A percentile compares a stretch with the other conserved stretches of the same genome.
phyloP scores from a whole-genome alignment of 2,797 vertebrate genomes.

The Anguilla anguilla region DNA sequence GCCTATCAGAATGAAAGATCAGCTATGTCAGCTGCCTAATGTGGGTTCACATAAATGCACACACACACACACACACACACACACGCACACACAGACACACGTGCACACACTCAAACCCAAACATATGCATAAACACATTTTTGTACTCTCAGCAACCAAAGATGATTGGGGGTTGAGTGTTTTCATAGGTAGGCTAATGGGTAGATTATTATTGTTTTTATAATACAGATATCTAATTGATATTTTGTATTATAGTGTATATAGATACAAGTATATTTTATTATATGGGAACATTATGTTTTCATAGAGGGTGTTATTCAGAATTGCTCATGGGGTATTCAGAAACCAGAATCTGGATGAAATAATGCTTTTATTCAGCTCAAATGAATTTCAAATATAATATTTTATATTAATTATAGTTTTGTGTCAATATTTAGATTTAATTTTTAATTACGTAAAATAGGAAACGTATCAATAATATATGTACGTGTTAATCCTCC shows the following conservation, averaged over 20 bases:
- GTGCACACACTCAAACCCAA: conserved; percentile 12
- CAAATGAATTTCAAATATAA: no score
- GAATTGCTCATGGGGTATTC: not conserved
- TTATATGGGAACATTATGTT: not conserved
- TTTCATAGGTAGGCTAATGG: not conserved
- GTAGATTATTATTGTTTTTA: not conserved
- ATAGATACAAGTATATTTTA: not conserved
- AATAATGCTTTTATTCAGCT: not conserved
- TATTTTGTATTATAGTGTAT: not conserved
- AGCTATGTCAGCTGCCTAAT: conserved; percentile 90
- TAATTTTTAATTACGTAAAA: not conserved
- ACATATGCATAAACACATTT: conserved; percentile 23
- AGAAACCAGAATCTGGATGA: not conserved
- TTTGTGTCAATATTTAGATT: not conserved
- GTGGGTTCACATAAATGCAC: conserved; percentile 51
- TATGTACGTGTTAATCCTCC: not conserved
- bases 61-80: conserved; percentile 32
- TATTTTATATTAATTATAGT: no score
- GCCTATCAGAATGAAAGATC: conserved; percentile 94
- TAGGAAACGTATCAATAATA: not conserved
- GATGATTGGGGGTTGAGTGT: not conserved
- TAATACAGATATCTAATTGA: not conserved
- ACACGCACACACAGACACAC: conserved; percentile 24
- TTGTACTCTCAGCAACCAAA: not conserved
- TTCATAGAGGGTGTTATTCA: not conserved